Evolutionary conservation across 2,797 vertebrate species (phyloP).

Genomic region (Pogoniulus pusillus): DNA sequence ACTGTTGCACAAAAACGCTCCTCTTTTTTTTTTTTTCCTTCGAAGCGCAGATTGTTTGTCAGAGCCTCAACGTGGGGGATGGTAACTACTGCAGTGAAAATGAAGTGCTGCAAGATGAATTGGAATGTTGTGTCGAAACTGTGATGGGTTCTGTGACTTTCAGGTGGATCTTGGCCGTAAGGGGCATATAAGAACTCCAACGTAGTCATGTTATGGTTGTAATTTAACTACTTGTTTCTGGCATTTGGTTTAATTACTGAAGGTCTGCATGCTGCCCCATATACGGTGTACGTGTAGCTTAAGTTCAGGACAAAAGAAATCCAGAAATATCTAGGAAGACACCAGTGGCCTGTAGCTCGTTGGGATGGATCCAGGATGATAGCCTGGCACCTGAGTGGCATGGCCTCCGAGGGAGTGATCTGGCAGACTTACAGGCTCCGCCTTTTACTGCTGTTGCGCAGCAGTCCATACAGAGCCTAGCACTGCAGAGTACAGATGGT

Average conservation of each 20-base stretch:
- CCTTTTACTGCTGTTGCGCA: constrained; percentile 60
- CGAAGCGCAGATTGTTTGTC: not conserved
- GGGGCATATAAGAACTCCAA: too few relatives aligned
- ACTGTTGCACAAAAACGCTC: not conserved
- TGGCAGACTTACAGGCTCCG: constrained; percentile 24
- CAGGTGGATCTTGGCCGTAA: not conserved
- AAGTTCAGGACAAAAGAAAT: accelerated
- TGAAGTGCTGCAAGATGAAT: not conserved
- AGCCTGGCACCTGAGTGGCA: not conserved
- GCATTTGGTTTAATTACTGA: accelerated
- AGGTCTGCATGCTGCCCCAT: accelerated
- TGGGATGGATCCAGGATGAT: accelerated
- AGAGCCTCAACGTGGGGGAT: not conserved
- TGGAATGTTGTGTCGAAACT: accelerated
- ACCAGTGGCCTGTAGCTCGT: accelerated
- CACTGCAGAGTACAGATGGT: constrained; percentile 54
- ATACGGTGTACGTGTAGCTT: accelerated
- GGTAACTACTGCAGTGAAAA: not conserved
- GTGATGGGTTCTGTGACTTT: not conserved
- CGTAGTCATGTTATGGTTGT: accelerated
- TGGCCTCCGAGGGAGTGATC: not conserved
- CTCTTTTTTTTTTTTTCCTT: not conserved
- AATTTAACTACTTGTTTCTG: not conserved
- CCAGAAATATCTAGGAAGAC: not conserved
- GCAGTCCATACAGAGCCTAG: constrained; percentile 54